phyloP scores from a whole-genome alignment of 2,113 vertebrate genomes.

The Stigmatopora nigra region DNA sequence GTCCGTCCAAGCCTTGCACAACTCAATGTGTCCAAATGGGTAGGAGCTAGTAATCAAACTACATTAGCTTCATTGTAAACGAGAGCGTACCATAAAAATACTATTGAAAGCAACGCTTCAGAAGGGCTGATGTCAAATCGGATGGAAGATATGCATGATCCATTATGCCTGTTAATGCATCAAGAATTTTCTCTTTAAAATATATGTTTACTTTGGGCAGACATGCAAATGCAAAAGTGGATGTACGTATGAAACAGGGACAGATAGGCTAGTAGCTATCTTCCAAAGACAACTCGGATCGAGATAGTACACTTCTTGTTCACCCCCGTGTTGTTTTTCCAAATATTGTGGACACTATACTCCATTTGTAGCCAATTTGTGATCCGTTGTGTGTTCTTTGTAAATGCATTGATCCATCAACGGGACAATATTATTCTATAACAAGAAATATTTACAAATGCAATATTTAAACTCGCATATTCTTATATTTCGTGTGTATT shows the following conservation, averaged over 20 bases:
- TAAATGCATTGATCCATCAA: too few relatives aligned
- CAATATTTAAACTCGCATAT: too few relatives aligned
- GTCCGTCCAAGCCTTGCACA: constrained; percentile 1
- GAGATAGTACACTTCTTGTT: constrained; percentile 20
- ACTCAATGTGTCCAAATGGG: background rate
- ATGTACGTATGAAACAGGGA: too few relatives aligned
- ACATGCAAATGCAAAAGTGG: background rate
- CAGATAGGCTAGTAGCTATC: background rate
- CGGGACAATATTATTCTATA: too few relatives aligned
- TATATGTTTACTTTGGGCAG: background rate
- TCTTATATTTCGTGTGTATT: too few relatives aligned
- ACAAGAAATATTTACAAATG: too few relatives aligned
- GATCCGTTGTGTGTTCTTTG: too few relatives aligned
- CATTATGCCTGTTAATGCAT: background rate
- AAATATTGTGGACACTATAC: background rate
- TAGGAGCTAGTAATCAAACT: background rate
- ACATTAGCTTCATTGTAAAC: constrained; percentile 27
- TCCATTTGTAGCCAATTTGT: too few relatives aligned
- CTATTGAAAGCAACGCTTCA: background rate
- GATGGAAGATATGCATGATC: background rate
- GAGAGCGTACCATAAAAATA: background rate
- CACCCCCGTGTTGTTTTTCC: background rate
- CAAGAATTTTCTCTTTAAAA: background rate
- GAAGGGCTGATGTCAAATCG: background rate
- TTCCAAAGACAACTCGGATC: constrained; percentile 40